Evolutionary conservation across 1,140 invertebrate genomes (phyloP), one percentile per base, ranked within the genome.

Genomic region (Apis cerana): DNA sequence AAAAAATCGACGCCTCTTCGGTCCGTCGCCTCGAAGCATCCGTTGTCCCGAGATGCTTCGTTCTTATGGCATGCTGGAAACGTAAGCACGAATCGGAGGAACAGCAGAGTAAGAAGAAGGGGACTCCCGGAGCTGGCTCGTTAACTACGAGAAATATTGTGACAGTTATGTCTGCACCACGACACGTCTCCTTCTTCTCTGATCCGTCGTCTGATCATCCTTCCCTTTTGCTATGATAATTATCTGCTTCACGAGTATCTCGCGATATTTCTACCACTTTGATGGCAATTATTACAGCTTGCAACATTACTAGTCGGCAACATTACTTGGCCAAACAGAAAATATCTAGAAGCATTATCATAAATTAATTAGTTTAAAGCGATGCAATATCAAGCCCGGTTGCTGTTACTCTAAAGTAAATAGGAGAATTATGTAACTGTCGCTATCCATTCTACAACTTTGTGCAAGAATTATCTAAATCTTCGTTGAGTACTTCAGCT

Each of bases 71-170:
- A 83, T 75, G 77, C 58, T 82, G 84, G 75, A 88, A 75, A 89
- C 87, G 84, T n/a, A 81, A 50, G 27, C 27, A 83, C 64, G 82
- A 70, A 81, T 79, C 82, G 72, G 74, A 75, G 76, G 69, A 70
- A 79, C 76, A 33, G 50, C 15, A 64, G 67, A 74, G 48, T 76
- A 72, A 67, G 81, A 72, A 86, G 85, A 78, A 80, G 79, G 83
- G 54, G 71, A 54, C 71, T 56, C 79, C 74, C 82, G 54, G 85
- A 83, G 68, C 83, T 89, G 91, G 91, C 92, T 93, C 92, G 92
- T 93, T 93, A 93, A 93, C 89, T 92, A 86, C 61, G 88, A 92
- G 91, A 93, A 92, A 92, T 93, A 92, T 92, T 89, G 92, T 90
- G 91, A 93, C 92, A 91, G 86, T 92, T 92, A 93, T 91, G 91